Base-by-base conservation (phyloP, 2,888 invertebrate genomes). In the Antitype chi region DNA sequence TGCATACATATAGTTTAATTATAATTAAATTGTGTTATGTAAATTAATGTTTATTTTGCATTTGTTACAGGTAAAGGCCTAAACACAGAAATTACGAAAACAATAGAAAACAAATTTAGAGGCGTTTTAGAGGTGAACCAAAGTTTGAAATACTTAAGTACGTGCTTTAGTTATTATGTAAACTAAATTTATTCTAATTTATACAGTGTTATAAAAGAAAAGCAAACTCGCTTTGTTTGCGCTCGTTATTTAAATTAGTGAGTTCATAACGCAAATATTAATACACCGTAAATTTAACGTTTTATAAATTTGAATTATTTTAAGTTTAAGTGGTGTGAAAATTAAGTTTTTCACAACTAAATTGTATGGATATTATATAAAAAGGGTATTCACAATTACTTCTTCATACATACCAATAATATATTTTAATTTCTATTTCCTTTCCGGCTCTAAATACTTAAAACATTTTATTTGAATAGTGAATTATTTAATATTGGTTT, bases 61-160 rank as follows among this genome's bases (percentile, higher is more conserved):
- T 80, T 85, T 75, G 69, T 87, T 87, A n/a, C 87, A 87, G 86
- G 86, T 87, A 87, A 81, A 77, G 60, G 60, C 11, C 53, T 15
- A n/a, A 15, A 38, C 52, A 55, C 47, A 23, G 49, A 70, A 64
- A 25, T 63, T 59, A 76, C 47, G 17, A 68, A 62, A 52, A 81
- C 55, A 76, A 62, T 66, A 60, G 32, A 52, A 47, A 76, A 76
- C 23, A 11, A 70, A 49, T 62, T 75, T 9, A 13, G 38, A 69
- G 60, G 55, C 47, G 8, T 23, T 55, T 64, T 68, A 15, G 38
- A 67, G 64, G 68, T 71, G 38, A 81, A 74, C 43, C n/a, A 55
- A 66, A 74, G 9, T 53, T 28, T 53, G 2, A 38, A 62, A n/a
- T 55, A n/a, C 32, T 43, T 20, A 49, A 53, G n/a, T 32, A 43